Evolutionary conservation across 2,797 vertebrate species (phyloP).

Genomic region (Phoebastria nigripes): DNA sequence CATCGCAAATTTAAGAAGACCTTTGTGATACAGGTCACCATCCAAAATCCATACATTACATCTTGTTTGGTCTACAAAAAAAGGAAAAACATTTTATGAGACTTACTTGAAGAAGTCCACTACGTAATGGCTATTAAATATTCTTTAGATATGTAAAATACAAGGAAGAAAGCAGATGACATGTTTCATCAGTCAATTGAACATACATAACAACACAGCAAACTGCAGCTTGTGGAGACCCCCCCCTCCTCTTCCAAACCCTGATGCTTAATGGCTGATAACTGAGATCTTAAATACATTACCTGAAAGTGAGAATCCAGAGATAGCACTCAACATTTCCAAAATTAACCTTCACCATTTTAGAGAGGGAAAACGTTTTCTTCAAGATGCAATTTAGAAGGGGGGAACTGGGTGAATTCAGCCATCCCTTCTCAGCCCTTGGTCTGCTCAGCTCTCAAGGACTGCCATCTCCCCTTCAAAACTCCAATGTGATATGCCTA

Average conservation of each 20-base stretch:
- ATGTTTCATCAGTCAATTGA: background rate
- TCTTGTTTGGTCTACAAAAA: conserved; percentile 87
- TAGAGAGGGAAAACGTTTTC: background rate
- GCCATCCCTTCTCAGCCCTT: background rate
- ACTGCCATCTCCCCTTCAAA: background rate
- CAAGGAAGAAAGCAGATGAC: background rate
- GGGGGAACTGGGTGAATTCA: background rate
- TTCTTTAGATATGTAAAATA: background rate
- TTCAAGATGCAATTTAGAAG: background rate
- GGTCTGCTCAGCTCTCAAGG: background rate
- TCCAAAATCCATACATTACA: conserved; percentile 98
- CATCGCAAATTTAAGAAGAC: conserved; percentile 92
- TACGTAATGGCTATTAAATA: background rate
- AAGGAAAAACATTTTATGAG: background rate
- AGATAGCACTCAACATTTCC: background rate
- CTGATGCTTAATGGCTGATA: background rate
- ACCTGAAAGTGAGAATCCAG: background rate
- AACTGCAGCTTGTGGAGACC: background rate
- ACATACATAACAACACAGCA: background rate
- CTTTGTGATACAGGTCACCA: conserved; percentile 97
- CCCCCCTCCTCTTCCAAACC: background rate
- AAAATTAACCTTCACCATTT: background rate
- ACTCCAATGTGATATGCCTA: background rate
- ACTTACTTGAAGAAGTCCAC: background rate
- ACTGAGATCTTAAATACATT: background rate